These are phyloP conservation scores for Chrysolina americana DNA, from an alignment of 2,888 invertebrate species.

Conservation along the genomic window DNA sequence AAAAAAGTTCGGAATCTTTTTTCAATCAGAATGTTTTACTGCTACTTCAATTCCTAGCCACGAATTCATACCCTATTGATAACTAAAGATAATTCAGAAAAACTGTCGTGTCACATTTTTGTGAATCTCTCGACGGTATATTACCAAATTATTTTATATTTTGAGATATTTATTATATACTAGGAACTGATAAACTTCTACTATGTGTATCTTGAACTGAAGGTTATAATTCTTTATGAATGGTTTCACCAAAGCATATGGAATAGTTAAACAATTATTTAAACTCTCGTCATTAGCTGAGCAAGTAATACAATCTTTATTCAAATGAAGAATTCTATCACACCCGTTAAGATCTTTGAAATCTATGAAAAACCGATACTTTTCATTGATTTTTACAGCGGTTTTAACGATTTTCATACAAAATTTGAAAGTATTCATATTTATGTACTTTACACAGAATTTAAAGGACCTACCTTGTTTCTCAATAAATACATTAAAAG, in stretches of 20 bases:
- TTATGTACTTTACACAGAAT: neutral
- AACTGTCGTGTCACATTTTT: too few species aligned
- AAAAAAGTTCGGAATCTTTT: too few species aligned
- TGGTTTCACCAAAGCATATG: neutral
- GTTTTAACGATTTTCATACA: neutral
- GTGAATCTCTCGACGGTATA: too few species aligned
- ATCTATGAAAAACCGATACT: slow-evolving; percentile 18
- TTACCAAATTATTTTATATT: too few species aligned
- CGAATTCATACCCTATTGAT: too few species aligned
- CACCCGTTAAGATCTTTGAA: slow-evolving; percentile 2
- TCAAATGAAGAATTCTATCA: neutral
- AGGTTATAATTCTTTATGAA: neutral
- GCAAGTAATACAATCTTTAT: neutral
- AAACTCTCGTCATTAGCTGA: neutral
- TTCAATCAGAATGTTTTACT: too few species aligned
- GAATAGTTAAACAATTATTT: neutral
- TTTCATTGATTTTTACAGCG: neutral
- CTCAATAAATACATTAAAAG: neutral
- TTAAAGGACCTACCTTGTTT: slow-evolving; percentile 1
- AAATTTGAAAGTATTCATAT: neutral
- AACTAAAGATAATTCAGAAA: too few species aligned
- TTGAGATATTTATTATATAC: neutral
- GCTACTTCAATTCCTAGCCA: too few species aligned
- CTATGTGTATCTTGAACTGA: slow-evolving; percentile 6
- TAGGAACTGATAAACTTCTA: neutral